Conservation (phyloP, 2,797 vertebrate species). For the Etheostoma nigrum region DNA sequence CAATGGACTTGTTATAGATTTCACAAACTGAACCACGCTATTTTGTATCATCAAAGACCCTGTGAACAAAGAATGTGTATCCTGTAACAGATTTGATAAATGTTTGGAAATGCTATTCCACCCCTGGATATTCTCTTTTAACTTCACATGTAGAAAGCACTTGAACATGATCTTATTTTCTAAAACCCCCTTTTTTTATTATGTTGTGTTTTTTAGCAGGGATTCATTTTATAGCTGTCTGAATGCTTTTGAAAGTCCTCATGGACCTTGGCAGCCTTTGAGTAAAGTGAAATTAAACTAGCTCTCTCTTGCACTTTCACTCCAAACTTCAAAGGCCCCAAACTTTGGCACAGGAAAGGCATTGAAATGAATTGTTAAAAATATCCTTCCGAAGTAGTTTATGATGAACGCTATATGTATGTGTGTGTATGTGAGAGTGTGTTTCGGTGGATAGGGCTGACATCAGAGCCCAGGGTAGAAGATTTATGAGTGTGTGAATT, state of each 20-base stretch:
- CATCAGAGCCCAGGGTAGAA: constrained; percentile 53
- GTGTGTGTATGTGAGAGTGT: constrained; percentile 25
- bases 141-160: constrained; percentile 29
- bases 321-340: constrained; percentile 66
- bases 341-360: constrained; percentile 58
- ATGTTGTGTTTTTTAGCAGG: constrained; percentile 45
- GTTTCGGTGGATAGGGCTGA: constrained; percentile 31
- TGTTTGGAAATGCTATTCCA: constrained; percentile 49
- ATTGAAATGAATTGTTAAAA: constrained; percentile 70
- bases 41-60: constrained; percentile 29
- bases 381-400: constrained; percentile 59
- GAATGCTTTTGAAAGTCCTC: constrained; percentile 50
- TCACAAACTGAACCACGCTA: background rate
- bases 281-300: constrained; percentile 62
- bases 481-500: constrained; percentile 73
- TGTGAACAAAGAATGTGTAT: constrained; percentile 30
- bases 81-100: constrained; percentile 47
- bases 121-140: constrained; percentile 14
- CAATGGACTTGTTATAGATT: constrained; percentile 48
- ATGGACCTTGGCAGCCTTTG: constrained; percentile 53
- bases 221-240: constrained; percentile 61
- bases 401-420: constrained; percentile 45
- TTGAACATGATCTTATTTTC: constrained; percentile 6
- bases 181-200: constrained; percentile 31
- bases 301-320: constrained; percentile 56